A percentile compares a stretch with the other conserved stretches of the same genome.
Conservation (phyloP, 2,888 invertebrate genomes). For the Dimorphilus gyrociliatus region DNA sequence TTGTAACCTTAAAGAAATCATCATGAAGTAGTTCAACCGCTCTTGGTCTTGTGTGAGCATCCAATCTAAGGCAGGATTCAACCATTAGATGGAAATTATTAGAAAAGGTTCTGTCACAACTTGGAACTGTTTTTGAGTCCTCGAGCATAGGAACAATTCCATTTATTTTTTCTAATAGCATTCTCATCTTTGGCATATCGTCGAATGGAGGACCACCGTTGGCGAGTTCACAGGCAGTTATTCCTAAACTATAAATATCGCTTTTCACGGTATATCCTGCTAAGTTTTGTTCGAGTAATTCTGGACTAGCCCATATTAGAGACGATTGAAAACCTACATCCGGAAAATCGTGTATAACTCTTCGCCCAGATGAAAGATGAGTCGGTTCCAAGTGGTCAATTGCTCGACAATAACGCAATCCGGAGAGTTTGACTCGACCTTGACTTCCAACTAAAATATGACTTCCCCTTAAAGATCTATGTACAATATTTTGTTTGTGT, state of each 20-base stretch:
- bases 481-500: slow-evolving; percentile 65
- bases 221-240: slow-evolving; percentile 67
- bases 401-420: slow-evolving; percentile 60
- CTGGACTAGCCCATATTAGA: slow-evolving; percentile 80
- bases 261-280: slow-evolving; percentile 73
- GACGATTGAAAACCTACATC: slow-evolving; percentile 54
- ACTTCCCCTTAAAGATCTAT: slow-evolving; percentile 68
- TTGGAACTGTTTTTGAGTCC: slow-evolving; percentile 45
- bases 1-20: too few species aligned
- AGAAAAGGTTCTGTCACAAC: too few species aligned
- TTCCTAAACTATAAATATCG: slow-evolving; percentile 78
- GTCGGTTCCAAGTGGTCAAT: too few species aligned
- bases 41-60: too few species aligned
- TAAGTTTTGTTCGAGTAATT: slow-evolving; percentile 69
- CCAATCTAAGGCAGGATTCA: too few species aligned
- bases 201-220: slow-evolving; percentile 76
- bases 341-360: slow-evolving; percentile 59
- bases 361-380: slow-evolving; percentile 49
- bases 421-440: slow-evolving; percentile 57
- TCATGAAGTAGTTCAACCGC: too few species aligned
- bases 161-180: slow-evolving; percentile 73
- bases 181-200: slow-evolving; percentile 69
- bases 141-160: slow-evolving; percentile 43
- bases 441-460: slow-evolving; percentile 60
- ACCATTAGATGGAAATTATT: too few species aligned